Conservation (phyloP, 2,888 invertebrate genomes). For the Nomada ferruginata region DNA sequence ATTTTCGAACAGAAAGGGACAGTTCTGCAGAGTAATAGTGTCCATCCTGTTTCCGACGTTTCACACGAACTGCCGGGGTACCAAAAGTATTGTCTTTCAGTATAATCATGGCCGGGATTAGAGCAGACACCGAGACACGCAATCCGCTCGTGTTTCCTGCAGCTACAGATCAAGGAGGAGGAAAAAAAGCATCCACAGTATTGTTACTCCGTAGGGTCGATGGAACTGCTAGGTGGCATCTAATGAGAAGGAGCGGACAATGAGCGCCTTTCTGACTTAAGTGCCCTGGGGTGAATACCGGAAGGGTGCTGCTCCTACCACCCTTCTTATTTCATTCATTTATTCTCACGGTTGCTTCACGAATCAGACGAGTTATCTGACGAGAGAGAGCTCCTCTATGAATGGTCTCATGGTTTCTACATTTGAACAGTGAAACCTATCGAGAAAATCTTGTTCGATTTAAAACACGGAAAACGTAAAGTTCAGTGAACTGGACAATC, state of each 20-base stretch:
- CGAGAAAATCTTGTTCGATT: neutral
- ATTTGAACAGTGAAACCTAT: neutral
- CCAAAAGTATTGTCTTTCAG: slow-evolving; percentile 57
- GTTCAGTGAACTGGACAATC: neutral
- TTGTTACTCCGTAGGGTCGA: slow-evolving; percentile 63
- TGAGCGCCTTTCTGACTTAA: slow-evolving; percentile 66
- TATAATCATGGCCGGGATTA: slow-evolving; percentile 57
- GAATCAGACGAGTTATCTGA: slow-evolving; percentile 62
- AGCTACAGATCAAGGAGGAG: slow-evolving; percentile 61
- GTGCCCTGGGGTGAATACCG: slow-evolving; percentile 65
- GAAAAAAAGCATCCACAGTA: slow-evolving; percentile 63
- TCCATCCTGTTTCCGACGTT: slow-evolving; percentile 5
- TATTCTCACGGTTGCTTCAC: slow-evolving; percentile 64
- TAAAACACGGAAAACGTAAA: neutral
- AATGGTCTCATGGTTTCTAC: slow-evolving; percentile 23
- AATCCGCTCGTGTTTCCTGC: slow-evolving; percentile 60
- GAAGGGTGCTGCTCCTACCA: slow-evolving; percentile 64
- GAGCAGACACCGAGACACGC: slow-evolving; percentile 55
- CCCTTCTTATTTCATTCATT: slow-evolving; percentile 66
- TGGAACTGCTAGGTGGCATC: slow-evolving; percentile 70
- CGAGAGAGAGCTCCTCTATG: slow-evolving; percentile 14
- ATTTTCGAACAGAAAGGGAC: neutral
- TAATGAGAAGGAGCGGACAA: slow-evolving; percentile 69
- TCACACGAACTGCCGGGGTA: slow-evolving; percentile 17
- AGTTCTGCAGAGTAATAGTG: slow-evolving; percentile 3